Evolutionary conservation across 2,113 vertebrate genomes (phyloP), one percentile per base, ranked within the genome.

Genomic region (Reinhardtius hippoglossoides): DNA sequence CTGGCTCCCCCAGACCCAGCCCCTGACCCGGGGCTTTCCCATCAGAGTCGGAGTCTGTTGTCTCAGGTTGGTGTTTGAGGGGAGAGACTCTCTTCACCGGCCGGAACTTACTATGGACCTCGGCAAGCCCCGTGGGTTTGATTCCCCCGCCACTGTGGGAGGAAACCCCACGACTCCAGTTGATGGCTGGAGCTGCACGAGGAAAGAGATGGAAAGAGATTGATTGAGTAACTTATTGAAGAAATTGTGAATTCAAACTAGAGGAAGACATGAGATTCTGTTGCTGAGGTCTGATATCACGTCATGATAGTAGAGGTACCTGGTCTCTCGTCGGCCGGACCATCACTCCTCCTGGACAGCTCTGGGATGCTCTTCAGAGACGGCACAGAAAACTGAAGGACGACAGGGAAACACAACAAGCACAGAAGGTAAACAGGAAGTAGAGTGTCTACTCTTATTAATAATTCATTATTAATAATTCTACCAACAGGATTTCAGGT

Each of bases 21-120:
- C 74, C 84, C 27, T 23, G 75, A 55, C 91, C 93, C 83, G 94
- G 95, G 58, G 94, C 94, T 80, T 97, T 97, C 7, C 81, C 78
- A 1, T 95, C 96, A 9, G 94, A 94, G 69, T 96, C 97, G 18
- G 92, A 95, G 75, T 99, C 96, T 26, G 94, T 91, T 71, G 92
- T 96, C 83, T 98, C 97, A 0, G 98, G 97, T 55, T 99, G 98
- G 83, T 99, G 98, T 59, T 99, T 99, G 67, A 99, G 93, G 0
- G 97, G 98, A 0, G 97, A 99, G 71, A 99, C 98, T 4, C 98
- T 93, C 89, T 99, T 99, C 85, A 99, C 98, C 0, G 98, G 97
- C 55, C 97, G 94, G 90, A 99, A 98, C 87, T 99, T 99, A 85
- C 97, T 97, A 91, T 97, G 97, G 0, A 95, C 95, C 48, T 99